phyloP scores from a whole-genome alignment of 1,140 invertebrate species.

The Littorina saxatilis region DNA sequence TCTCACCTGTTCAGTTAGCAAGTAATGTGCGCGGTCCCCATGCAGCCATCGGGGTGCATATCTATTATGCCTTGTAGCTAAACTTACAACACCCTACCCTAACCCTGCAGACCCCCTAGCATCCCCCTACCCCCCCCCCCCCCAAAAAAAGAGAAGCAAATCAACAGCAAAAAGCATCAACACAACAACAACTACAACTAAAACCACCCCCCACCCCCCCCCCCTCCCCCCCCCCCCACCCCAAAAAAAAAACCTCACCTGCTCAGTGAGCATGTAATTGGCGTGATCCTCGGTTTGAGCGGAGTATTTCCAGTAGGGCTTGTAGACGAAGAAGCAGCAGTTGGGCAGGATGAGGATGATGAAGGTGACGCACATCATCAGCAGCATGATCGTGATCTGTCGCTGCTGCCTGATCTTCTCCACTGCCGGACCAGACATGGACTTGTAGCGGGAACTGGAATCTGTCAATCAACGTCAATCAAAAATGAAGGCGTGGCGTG shows the following conservation, averaged over 20 bases:
- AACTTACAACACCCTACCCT: no score
- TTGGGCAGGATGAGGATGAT: slow-evolving; percentile 61
- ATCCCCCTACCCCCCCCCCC: no score
- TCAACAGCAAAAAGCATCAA: not conserved
- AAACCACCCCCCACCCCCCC: not conserved
- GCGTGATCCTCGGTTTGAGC: slow-evolving; percentile 1
- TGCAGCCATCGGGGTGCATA: no score
- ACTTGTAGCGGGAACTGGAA: not conserved
- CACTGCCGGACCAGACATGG: slow-evolving; percentile 27
- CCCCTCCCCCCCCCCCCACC: not conserved
- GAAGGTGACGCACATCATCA: slow-evolving; percentile 58
- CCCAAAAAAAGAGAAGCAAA: no score
- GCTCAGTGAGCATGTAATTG: slow-evolving; percentile 36
- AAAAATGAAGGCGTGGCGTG: not conserved
- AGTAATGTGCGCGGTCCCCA: no score
- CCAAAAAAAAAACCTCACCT: slow-evolving; percentile 47
- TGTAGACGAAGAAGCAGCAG: slow-evolving; percentile 60
- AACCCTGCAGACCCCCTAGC: no score
- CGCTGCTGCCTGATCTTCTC: slow-evolving; percentile 57
- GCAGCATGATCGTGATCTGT: slow-evolving; percentile 66
- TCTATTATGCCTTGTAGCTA: no score
- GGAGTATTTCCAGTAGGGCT: slow-evolving; percentile 39
- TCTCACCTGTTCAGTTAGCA: no score
- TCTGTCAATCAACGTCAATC: not conserved
- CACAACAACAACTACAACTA: not conserved